A percentile compares a stretch with the other conserved stretches of the same genome.
Conservation (phyloP, 2,113 vertebrate genomes). For the Amia ocellicauda region DNA sequence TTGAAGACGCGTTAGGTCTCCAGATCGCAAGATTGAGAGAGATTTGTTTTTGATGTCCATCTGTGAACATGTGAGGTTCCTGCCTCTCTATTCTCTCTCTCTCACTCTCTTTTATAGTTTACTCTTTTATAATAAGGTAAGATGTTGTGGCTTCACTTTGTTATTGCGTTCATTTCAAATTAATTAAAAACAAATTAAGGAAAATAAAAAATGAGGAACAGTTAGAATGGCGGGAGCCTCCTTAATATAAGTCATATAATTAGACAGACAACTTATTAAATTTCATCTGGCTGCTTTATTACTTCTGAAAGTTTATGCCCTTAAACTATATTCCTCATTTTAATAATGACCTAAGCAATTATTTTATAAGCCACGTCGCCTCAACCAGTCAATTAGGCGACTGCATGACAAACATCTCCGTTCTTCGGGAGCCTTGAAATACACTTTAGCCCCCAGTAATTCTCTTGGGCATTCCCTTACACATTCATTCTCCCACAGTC, state of each 20-base stretch:
- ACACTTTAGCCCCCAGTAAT: neutral
- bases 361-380: constrained; percentile 39
- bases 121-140: no score
- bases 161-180: neutral
- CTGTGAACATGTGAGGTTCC: no score
- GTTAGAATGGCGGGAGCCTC: constrained; percentile 26
- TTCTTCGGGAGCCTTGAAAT: constrained; percentile 14
- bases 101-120: no score
- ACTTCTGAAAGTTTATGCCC: constrained; percentile 31
- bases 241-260: constrained; percentile 40
- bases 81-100: no score
- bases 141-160: no score
- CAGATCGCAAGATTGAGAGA: no score
- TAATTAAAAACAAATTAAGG: constrained; percentile 16
- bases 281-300: constrained; percentile 36
- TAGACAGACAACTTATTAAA: constrained; percentile 33
- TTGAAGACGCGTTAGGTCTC: no score
- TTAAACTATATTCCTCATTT: constrained; percentile 37
- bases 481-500: neutral
- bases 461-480: constrained; percentile 1
- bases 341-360: constrained; percentile 44
- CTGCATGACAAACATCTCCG: constrained; percentile 32
- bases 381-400: constrained; percentile 42
- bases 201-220: constrained; percentile 20
- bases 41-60: no score